Evolutionary conservation across 2,113 vertebrate species (phyloP), one percentile per base, ranked within the genome.

Genomic region (Ursus arctos): DNA sequence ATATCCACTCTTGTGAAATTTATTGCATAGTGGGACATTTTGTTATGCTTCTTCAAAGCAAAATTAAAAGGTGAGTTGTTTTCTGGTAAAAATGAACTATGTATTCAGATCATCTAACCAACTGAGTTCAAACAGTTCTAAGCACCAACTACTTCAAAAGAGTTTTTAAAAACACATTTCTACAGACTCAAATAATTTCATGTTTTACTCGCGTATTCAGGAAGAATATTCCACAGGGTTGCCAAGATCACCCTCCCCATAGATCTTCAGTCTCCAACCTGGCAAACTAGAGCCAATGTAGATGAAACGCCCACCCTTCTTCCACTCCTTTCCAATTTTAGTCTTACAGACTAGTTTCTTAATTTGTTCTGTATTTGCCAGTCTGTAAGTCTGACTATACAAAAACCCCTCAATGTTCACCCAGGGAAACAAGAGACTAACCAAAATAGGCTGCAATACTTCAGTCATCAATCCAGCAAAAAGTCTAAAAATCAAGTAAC

Each of bases 21-120:
- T 71, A 77, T 13, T 74, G 26, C 69, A 43, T 1, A 72, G 11
- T 3, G 57, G 79, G 43, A 31, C 9, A 94, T 92, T 82, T 94
- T 76, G 33, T 80, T 82, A 89, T 47, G 40, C 28, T 88, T 97
- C 82, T 69, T 51, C 76, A 85, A 81, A 85, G 57, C 22, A 95
- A 94, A 71, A 72, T 71, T 51, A 69, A 85, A 92, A 95, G 51
- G 36, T 72, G 4, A 92, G 81, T 21, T 91, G 26, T 79, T 92
- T 94, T 67, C 80, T 57, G 57, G 31, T 86, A 83, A 88, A 91
- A 69, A 19, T 74, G 7, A 97, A 67, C 28, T 51, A 40, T 12
- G 71, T 43, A 67, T 87, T 93, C 49, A 72, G 57, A 57, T 26
- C 49, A 91, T 61, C 31, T 88, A 81, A 89, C 31, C 36, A 87